Conservation (phyloP, 2,113 vertebrate species). For the Polyodon spathula region DNA sequence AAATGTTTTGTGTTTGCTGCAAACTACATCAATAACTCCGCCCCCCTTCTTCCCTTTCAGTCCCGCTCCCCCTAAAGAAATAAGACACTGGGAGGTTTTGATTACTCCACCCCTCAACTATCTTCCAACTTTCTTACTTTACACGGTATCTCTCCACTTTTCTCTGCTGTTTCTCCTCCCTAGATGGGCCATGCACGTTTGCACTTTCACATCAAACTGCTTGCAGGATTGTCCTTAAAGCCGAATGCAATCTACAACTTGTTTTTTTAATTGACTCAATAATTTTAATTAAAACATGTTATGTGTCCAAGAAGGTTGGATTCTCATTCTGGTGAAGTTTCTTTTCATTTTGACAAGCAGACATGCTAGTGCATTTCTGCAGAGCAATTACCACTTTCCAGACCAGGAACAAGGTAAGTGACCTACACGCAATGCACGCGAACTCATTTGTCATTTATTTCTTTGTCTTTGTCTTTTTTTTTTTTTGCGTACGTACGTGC, state of each 20-base stretch:
- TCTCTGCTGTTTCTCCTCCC: conserved; percentile 20
- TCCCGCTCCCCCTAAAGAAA: conserved; percentile 36
- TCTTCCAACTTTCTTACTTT: conserved; percentile 28
- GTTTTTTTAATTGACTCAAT: conserved; percentile 23
- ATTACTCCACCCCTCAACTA: conserved; percentile 47
- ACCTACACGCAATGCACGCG: background rate
- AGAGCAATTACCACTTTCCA: conserved; percentile 51
- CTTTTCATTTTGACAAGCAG: conserved; percentile 52
- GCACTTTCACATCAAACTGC: conserved; percentile 31
- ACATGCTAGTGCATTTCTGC: conserved; percentile 42
- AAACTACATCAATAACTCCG: too few species aligned
- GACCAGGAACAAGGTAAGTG: conserved; percentile 79
- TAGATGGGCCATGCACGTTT: conserved; percentile 28
- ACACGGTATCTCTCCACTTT: conserved; percentile 30
- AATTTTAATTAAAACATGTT: conserved; percentile 65
- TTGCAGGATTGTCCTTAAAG: conserved; percentile 22
- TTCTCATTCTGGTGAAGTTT: conserved; percentile 54
- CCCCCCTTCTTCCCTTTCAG: too few species aligned
- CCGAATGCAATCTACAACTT: conserved; percentile 25
- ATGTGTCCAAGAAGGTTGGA: conserved; percentile 56
- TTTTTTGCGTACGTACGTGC: too few species aligned
- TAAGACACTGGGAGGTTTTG: conserved; percentile 35
- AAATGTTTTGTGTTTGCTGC: too few species aligned
- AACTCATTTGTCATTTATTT: conserved; percentile 8
- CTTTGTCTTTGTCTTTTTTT: too few species aligned